Percentiles rank a stretch among this genome's conserved stretches.
Conservation (phyloP, 1,140 invertebrate genomes). For the Rhyzopertha dominica region DNA sequence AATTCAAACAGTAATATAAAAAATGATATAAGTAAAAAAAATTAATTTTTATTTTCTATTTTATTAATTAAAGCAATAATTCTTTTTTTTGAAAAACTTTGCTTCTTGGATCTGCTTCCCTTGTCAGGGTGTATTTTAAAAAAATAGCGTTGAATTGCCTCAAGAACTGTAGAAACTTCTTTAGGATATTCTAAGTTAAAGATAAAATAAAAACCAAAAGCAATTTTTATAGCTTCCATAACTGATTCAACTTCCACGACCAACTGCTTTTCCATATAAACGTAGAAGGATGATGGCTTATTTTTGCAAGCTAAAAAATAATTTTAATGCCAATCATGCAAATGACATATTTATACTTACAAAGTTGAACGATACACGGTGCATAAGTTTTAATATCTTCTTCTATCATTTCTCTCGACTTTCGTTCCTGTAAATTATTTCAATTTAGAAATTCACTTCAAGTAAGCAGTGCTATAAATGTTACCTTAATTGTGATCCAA, state of each 20-base stretch:
- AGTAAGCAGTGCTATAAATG: neutral
- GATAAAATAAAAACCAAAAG: conserved; percentile 1
- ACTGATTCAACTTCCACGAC: neutral
- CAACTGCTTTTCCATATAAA: neutral
- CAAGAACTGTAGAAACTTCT: neutral
- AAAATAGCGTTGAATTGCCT: conserved; percentile 1
- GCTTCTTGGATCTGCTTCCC: neutral
- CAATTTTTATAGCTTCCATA: neutral
- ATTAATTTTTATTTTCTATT: conserved; percentile 6
- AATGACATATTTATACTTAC: neutral
- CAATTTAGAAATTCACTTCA: conserved; percentile 1
- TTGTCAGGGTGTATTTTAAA: conserved; percentile 4
- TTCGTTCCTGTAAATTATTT: neutral
- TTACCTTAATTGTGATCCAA: conserved; percentile 3
- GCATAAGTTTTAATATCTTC: too few species aligned
- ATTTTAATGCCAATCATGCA: neutral
- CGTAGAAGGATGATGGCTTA: neutral
- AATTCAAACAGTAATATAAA: neutral
- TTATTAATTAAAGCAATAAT: conserved; percentile 2
- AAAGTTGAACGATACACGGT: neutral
- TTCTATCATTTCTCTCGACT: neutral
- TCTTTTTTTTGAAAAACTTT: neutral
- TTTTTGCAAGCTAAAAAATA: neutral
- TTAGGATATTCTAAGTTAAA: conserved; percentile 3
- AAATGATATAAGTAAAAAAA: neutral